Base-by-base conservation (phyloP, 2,113 vertebrate species). In the Dipodomys ordii region DNA sequence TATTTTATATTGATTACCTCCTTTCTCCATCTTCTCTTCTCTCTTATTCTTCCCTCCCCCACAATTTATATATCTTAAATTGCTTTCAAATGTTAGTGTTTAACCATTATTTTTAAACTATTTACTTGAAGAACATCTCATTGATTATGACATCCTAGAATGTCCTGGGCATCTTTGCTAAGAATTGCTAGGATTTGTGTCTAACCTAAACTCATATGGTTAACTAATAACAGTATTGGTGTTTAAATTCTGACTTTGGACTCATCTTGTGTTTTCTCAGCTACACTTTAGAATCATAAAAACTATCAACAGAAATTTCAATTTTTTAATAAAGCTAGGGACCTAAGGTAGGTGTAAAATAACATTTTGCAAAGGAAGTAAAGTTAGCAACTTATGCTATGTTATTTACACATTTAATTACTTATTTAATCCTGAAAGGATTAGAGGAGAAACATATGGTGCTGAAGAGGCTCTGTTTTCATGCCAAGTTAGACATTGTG, bases 141-240 rank as follows among this genome's bases (percentile, higher is more conserved):
- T 60, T 76, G 69, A 84, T 93, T 93, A 57, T 84, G 69, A 92
- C n/a, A 89, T 20, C 22, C n/a, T 91, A 64, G n/a, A 81, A 89
- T 78, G 78, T 87, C 93, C 83, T 83, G 65, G 68, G 84, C 23
- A 92, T 20, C 67, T 94, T 69, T 91, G 80, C 62, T 94, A 83
- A 89, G 81, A 95, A 96, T 87, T 92, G 27, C 68, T 91, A 30
- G 64, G 73, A 91, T 96, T 91, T 93, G 32, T 71, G 72, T 95
- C 77, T 94, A 94, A 71, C 78, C 64, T 64, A 90, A 95, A 89
- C 93, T 91, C 73, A 82, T 87, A 22, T 69, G 27, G 93, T 95
- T 96, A 96, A 95, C 95, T 96, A 95, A 92, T 96, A 94, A 96
- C 81, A 84, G 53, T 83, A 27, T 69, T 79, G 57, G 32, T 90